Evolutionary conservation across 2,113 vertebrate genomes (phyloP).

Genomic region (Atractosteus spatula): DNA sequence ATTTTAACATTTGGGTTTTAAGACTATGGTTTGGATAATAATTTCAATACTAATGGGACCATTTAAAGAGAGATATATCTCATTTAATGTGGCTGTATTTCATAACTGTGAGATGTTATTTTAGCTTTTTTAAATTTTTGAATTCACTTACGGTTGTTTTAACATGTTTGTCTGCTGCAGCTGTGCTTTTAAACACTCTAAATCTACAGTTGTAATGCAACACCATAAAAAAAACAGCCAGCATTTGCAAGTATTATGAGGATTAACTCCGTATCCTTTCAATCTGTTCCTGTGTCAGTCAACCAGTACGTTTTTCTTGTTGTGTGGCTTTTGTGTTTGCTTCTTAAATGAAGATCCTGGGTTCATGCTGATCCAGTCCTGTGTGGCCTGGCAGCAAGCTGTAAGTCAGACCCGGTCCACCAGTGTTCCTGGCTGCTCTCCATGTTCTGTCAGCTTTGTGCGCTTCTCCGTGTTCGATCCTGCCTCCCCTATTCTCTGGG

Average conservation of each 20-base stretch:
- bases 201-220: neutral
- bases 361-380: constrained; percentile 34
- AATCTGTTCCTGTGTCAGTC: constrained; percentile 18
- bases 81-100: too few relatives aligned
- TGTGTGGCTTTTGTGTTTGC: neutral
- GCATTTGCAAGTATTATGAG: constrained; percentile 2
- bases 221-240: neutral
- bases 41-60: too few relatives aligned
- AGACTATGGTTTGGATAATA: too few relatives aligned
- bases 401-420: constrained; percentile 45
- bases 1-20: too few relatives aligned
- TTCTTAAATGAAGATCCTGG: constrained; percentile 4
- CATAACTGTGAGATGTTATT: too few relatives aligned
- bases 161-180: neutral
- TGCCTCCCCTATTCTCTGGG: constrained; percentile 41
- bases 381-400: constrained; percentile 38
- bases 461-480: constrained; percentile 48
- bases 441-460: constrained; percentile 18
- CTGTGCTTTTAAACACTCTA: neutral
- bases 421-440: constrained; percentile 42
- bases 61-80: too few relatives aligned
- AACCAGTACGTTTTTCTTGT: constrained; percentile 9
- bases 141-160: constrained; percentile 2
- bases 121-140: too few relatives aligned
- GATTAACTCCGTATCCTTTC: constrained; percentile 10